Evolutionary conservation across 2,888 invertebrate genomes (phyloP), one percentile per base, ranked within the genome.

Genomic region (Microctonus aethiopoides): DNA sequence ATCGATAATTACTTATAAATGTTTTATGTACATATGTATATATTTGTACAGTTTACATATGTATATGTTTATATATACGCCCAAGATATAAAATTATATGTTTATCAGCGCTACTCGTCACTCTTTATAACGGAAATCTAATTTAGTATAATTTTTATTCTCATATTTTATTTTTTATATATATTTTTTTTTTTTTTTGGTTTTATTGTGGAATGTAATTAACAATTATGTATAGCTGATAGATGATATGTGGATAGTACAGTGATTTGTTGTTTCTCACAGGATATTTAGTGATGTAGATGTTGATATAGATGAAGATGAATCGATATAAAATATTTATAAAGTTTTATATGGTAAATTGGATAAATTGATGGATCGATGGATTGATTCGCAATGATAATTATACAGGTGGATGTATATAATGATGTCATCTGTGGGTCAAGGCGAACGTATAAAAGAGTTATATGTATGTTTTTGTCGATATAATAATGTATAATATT

Each of bases 1-100:
- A 72, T 69, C 75, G 73, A 73, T 75, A 74, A 74, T 74, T 74
- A 67, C 72, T 71, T 63, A 66, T 70, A 69, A 56, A 56, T 61
- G 57, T 41, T 59, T 66, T 22, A 56, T 51, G 63, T 69, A 69
- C 67, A 64, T 41, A 56, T 64, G 22, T 52, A 26, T 59, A 64
- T 46, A 56, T 36, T 4, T 13, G 5, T 1, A 13, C 9, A n/a
- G n/a, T n/a, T n/a, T n/a, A n/a, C n/a, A n/a, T n/a, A n/a, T n/a
- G n/a, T n/a, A 46, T 46, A 46, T 46, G 9, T 46, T 4, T 46
- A 20, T 46, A 46, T 0, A 4, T 65, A 54, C 54, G 64, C 67
- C 52, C 65, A n/a, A 20, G 16, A 54, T 59, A 36, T 56, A 24
- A 46, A 54, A 60, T 20, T 63, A 61, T 60, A 66, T 62, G 57